A percentile compares a stretch with the other conserved stretches of the same genome.
Evolutionary conservation across 2,888 invertebrate genomes (phyloP).

Genomic region (Amiota mariae): DNA sequence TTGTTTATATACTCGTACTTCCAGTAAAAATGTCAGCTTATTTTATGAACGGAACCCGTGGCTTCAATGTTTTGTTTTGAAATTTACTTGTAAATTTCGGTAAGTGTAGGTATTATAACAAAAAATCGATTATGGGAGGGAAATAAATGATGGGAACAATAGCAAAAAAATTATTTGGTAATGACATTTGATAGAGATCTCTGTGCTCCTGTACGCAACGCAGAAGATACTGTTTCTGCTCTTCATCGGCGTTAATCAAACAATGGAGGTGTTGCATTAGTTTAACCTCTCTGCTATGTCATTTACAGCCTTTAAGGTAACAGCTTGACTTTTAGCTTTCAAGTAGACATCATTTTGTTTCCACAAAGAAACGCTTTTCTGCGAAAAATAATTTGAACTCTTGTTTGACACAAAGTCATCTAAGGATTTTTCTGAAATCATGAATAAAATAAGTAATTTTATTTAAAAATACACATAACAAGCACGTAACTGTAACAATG

Average conservation of each 20-base stretch:
- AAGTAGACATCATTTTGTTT: not conserved
- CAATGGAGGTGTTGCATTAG: conserved; percentile 28
- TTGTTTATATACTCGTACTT: too few species aligned
- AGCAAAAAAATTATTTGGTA: too few species aligned
- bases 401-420: not conserved
- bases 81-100: too few species aligned
- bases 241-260: conserved; percentile 20
- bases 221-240: not conserved
- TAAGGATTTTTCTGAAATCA: not conserved
- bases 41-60: too few species aligned
- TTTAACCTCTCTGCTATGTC: conserved; percentile 31
- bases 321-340: conserved; percentile 20
- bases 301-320: conserved; percentile 24
- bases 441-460: not conserved
- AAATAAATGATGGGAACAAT: too few species aligned
- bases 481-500: not conserved
- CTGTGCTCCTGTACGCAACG: too few species aligned
- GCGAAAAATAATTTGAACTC: not conserved
- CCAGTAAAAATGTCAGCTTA: too few species aligned
- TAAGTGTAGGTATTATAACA: too few species aligned
- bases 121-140: too few species aligned
- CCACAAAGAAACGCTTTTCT: not conserved
- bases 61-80: too few species aligned
- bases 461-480: not conserved
- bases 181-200: too few species aligned